Base-by-base conservation (phyloP, 1,140 invertebrate genomes). In the Philotrypesis tridentata region DNA sequence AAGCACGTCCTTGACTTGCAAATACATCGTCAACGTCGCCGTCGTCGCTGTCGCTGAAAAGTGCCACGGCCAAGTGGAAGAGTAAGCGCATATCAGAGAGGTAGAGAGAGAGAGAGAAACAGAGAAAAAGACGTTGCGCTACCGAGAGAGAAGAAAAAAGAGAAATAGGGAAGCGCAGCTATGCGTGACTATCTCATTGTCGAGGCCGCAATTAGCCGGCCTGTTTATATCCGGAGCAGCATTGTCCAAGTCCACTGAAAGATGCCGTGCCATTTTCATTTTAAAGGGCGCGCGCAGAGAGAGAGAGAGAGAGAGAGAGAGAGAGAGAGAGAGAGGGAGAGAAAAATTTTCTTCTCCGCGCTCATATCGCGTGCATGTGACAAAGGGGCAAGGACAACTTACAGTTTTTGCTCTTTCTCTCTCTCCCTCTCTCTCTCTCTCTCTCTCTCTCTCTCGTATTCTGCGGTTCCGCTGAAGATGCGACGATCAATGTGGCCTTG, bases 401-500 rank as follows among this genome's bases (percentile, higher is more conserved):
- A 65, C 27, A 27, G 11, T 65, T 29, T 29, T 65, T 23, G n/a
- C 40, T 43, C 7, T 12, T 14, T 7, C 7, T 43, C 40, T 43
- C 7, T 43, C 1, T 43, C 12, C 12, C 48, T 55, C 48, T 61
- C n/a, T 25, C 23, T 61, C 11, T 17, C 40, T 43, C 7, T 12
- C 12, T 7, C 7, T 43, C 40, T 43, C 7, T 43, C 1, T 43
- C 12, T 43, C 48, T 55, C 48, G 48, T 17, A 55, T 55, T 55
- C 48, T 17, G 21, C 21, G 48, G 48, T n/a, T 4, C 21, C 48
- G 21, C 21, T 55, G 17, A 70, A 31, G 68, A 70, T 70, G 67
- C 67, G 14, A n/a, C 27, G 55, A 79, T 71, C 23, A 79, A 60
- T 68, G 27, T 1, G 0, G 27, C 78, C 78, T 79, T 79, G 78